Conservation (phyloP, 2,888 invertebrate genomes). For the Resseliella maxima region DNA sequence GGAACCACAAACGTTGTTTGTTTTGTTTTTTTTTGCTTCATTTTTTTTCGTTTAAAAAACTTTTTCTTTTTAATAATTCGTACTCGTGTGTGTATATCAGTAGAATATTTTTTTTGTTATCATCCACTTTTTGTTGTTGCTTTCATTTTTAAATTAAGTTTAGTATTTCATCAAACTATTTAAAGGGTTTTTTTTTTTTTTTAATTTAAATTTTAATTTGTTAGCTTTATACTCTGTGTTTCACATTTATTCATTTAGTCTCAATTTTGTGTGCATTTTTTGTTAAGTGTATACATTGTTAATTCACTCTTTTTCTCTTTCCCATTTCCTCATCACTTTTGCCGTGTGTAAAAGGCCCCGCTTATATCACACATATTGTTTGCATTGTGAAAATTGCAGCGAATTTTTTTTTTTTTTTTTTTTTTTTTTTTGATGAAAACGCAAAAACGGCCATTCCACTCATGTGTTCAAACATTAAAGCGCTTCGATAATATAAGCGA, state of each 20-base stretch:
- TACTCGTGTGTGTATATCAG: neutral
- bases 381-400: too few relatives aligned
- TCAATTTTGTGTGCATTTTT: conserved; percentile 21
- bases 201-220: neutral
- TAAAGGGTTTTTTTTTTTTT: neutral
- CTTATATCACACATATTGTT: neutral
- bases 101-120: conserved; percentile 1
- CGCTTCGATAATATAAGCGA: too few relatives aligned
- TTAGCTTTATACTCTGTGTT: neutral
- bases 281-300: neutral
- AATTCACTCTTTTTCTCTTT: neutral
- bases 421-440: too few relatives aligned
- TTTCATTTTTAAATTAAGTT: neutral
- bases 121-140: conserved; percentile 6
- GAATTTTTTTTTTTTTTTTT: too few relatives aligned
- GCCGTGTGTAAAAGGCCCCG: neutral
- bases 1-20: conserved; percentile 63
- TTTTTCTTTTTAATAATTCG: conserved; percentile 58
- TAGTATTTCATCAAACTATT: conserved; percentile 19
- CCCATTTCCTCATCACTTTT: neutral
- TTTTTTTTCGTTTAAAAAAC: neutral
- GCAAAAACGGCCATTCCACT: too few relatives aligned
- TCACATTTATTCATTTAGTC: conserved; percentile 27
- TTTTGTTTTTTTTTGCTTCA: neutral
- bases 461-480: neutral